Base-by-base conservation (phyloP, 2,888 invertebrate species). In the Dolichomitus sp. region DNA sequence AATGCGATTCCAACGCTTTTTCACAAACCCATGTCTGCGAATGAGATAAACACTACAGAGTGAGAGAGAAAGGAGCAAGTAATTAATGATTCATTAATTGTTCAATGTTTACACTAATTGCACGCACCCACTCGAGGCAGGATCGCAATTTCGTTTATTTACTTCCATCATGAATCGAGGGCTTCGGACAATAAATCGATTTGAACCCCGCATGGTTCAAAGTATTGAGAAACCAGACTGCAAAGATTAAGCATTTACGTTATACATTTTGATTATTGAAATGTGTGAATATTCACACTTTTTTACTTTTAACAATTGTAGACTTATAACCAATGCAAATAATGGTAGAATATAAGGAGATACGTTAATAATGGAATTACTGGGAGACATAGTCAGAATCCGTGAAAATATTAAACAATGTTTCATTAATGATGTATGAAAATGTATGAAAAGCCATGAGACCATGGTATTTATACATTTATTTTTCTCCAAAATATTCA, bases 31-130 rank as follows among this genome's bases (percentile, higher is more conserved):
- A 54, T 42, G 19, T 33, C n/a, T 57, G 11, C 27, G 7, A 19
- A 33, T 3, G 17, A 14, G 52, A 73, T 52, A 19, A 72, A 73
- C 23, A 11, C 37, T 7, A 23, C 27, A 17, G 45, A 45, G 45
- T 1, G 17, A 7, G 45, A 79, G 27, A 9, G 11, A 57, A 50
- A 27, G 42, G 42, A 50, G 14, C 48, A 23, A 57, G 42, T 75
- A 75, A 75, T 82, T 65, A 61, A 48, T 57, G 74, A 66, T 57
- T 30, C 45, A 68, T 23, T 61, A 27, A 50, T 69, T 59, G 14
- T n/a, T 59, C 70, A 61, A 73, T 48, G 61, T 45, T 11, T 19
- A 14, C 14, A 3, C 37, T 17, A 61, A 33, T 61, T 50, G 11
- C 6, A 61, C 48, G 19, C 45, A 37, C 17, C 57, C 5, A 30